Base-by-base conservation (phyloP, 2,888 invertebrate genomes). In the Notodonta ziczac region DNA sequence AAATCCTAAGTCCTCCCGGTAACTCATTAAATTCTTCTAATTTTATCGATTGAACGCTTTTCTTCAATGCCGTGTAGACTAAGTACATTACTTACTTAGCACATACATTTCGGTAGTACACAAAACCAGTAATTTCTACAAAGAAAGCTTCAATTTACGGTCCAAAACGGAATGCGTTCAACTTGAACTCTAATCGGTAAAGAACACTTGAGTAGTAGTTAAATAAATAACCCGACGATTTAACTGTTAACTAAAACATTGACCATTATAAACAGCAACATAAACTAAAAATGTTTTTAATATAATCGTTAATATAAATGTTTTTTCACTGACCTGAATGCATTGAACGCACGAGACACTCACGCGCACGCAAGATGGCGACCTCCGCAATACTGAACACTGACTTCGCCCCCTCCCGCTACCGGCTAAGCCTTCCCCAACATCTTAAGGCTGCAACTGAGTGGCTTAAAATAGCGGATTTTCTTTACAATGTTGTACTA, bases 291-390 rank as follows among this genome's bases (percentile, higher is more conserved):
- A 42, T 42, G 42, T n/a, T n/a, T n/a, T n/a, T n/a, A 42, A 9
- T 44, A 48, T n/a, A n/a, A 46, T n/a, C 50, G 50, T 50, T 16
- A 50, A 46, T 51, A 51, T 24, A 51, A 52, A 5, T 32, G 24
- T 32, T 40, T 40, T 55, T 7, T 39, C 9, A 55, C 55, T 55
- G 40, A 55, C 55, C 55, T 55, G 39, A 40, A 40, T 55, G 55
- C 55, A 55, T 14, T 55, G n/a, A 40, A 13, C 13, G 35, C 50
- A 16, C 16, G 16, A 50, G 53, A n/a, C 53, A 53, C 53, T 55
- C 55, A 55, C 55, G 55, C 55, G 55, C 55, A 55, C 14, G 9
- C 16, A 55, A 40, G 40, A 55, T 39, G 55, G 55, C 55, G 39
- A 16, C 55, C 55, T 39, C 40, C 13, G 40, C 55, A 40, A 16